These are phyloP conservation scores for Aphodius sticticus DNA, from an alignment of 2,888 invertebrate species.

Conservation along the genomic window DNA sequence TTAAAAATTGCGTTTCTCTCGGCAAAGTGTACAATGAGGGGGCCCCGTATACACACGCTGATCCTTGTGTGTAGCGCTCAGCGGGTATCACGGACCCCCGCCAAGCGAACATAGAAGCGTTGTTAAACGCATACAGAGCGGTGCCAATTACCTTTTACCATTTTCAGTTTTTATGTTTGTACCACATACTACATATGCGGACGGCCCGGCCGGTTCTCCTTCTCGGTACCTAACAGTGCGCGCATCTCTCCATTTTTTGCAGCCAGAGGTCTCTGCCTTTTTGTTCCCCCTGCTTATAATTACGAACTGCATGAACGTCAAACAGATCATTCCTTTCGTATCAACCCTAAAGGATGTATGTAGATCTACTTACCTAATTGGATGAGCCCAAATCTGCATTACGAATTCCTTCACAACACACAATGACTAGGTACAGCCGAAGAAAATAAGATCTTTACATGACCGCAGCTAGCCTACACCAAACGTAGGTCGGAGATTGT, in stretches of 20 bases:
- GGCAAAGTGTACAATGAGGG: conserved; percentile 15
- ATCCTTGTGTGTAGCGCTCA: conserved; percentile 17
- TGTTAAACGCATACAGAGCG: conserved; percentile 41
- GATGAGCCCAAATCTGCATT: background rate
- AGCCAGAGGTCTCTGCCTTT: conserved; percentile 10
- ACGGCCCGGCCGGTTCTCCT: conserved; percentile 7
- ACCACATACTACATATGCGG: conserved; percentile 10
- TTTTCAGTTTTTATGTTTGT: conserved; percentile 23
- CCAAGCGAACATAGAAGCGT: conserved; percentile 37
- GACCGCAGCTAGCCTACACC: too few species aligned
- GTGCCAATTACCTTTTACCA: conserved; percentile 39
- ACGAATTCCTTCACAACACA: too few species aligned
- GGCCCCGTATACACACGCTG: conserved; percentile 11
- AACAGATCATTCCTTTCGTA: background rate
- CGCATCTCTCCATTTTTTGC: conserved; percentile 8
- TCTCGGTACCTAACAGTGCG: conserved; percentile 7
- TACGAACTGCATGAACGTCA: background rate
- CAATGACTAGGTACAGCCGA: too few species aligned
- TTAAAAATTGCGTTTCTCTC: conserved; percentile 6
- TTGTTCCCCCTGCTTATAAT: conserved; percentile 7
- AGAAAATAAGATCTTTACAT: too few species aligned
- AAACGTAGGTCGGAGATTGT: too few species aligned
- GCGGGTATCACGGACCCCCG: conserved; percentile 16
- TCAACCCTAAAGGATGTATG: background rate
- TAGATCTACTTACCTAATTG: background rate